Evolutionary conservation across 2,113 vertebrate species (phyloP).

Genomic region (Desmodus rotundus): DNA sequence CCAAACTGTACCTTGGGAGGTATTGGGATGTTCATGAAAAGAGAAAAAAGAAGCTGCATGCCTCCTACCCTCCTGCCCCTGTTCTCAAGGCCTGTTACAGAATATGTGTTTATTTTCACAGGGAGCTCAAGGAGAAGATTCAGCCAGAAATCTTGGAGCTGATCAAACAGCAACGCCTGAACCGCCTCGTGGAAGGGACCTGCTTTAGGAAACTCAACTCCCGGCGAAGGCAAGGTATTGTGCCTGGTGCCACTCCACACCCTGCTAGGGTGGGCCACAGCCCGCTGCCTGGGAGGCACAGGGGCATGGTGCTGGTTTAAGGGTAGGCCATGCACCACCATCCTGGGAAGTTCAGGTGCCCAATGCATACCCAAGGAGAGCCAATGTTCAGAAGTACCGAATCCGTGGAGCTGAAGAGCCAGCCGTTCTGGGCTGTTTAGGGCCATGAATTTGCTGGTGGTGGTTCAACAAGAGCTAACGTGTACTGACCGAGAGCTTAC

Average conservation of each 20-base stretch:
- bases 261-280: fast-evolving
- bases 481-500: not conserved
- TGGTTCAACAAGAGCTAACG: not conserved
- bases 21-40: not conserved
- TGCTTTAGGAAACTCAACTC: constrained; percentile 98
- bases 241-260: not conserved
- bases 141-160: constrained; percentile 99
- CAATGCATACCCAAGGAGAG: not conserved
- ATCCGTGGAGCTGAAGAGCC: not conserved
- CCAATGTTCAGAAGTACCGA: not conserved
- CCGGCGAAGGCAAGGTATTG: constrained; percentile 95
- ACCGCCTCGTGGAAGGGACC: constrained; percentile 97
- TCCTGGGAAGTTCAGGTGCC: not conserved
- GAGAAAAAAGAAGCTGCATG: not conserved
- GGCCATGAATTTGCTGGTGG: not conserved
- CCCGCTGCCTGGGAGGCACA: not conserved
- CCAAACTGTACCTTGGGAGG: not conserved
- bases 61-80: not conserved
- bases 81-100: not conserved
- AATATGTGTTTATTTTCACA: constrained; percentile 66
- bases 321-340: not conserved
- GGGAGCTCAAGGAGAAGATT: constrained; percentile 99
- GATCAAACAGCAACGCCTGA: constrained; percentile 98
- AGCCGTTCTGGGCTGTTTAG: not conserved
- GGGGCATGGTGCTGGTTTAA: not conserved